Evolutionary conservation across 2,797 vertebrate genomes (phyloP).

Genomic region (Acropternis orthonyx): DNA sequence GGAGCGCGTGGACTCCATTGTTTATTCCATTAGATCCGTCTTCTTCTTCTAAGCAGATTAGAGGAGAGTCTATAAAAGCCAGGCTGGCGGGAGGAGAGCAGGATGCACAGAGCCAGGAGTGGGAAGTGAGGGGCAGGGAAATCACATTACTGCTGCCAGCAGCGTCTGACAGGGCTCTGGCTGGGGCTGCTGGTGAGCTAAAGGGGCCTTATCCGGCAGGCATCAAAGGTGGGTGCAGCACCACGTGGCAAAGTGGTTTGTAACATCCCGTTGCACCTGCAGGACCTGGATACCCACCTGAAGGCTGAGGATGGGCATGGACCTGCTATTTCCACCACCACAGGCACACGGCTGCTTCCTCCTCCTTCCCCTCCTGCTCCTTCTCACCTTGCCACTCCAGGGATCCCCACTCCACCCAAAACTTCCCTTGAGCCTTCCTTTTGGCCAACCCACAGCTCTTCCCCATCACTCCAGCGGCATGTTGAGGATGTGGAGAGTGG

Average conservation of each 20-base stretch:
- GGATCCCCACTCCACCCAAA: not conserved
- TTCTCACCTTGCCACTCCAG: not conserved
- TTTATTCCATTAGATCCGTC: conserved; percentile 68
- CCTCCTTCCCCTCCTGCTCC: not conserved
- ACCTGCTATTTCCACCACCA: not conserved
- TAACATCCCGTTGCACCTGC: not conserved
- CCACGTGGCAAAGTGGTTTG: not conserved
- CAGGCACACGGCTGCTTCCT: not conserved
- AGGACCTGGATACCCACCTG: not conserved
- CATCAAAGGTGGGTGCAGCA: accelerated
- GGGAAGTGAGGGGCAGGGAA: conserved; percentile 71
- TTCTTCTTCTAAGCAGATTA: conserved; percentile 74
- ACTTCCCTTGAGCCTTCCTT: not conserved
- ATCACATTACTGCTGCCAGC: conserved; percentile 62
- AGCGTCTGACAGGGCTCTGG: conserved; percentile 35
- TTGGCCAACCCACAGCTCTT: not conserved
- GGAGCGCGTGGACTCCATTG: not conserved
- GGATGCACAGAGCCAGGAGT: conserved; percentile 9
- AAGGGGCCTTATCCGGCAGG: not conserved
- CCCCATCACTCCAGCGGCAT: accelerated
- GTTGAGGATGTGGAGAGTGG: accelerated
- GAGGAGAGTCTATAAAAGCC: conserved; percentile 68
- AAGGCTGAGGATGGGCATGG: not conserved
- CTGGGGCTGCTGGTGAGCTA: accelerated
- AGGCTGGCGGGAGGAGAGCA: not conserved